A percentile compares a stretch with the other conserved stretches of the same genome.
These are phyloP conservation scores for Lophotriccus pileatus DNA, from an alignment of 2,797 vertebrate genomes.

Conservation along the genomic window DNA sequence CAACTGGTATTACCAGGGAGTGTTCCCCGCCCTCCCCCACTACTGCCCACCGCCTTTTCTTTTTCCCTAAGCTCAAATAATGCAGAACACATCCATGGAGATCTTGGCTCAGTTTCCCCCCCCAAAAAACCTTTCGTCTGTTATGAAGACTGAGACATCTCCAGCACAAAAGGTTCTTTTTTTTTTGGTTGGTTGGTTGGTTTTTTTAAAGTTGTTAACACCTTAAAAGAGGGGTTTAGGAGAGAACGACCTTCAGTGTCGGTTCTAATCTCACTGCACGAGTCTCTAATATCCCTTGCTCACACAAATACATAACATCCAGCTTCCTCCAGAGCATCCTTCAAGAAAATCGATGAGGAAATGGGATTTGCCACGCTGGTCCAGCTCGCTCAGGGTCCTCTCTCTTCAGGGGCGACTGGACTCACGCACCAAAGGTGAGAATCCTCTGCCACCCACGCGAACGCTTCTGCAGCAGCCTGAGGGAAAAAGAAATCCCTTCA, in stretches of 20 bases:
- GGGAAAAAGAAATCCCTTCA: not conserved
- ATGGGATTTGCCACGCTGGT: not conserved
- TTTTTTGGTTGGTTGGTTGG: not conserved
- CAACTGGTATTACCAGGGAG: not conserved
- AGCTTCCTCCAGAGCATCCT: not conserved
- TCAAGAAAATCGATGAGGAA: slow-evolving; percentile 3
- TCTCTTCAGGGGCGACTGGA: not conserved
- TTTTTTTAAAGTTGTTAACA: not conserved
- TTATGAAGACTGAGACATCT: not conserved
- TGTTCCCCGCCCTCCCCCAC: accelerated
- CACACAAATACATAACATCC: not conserved
- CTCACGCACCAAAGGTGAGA: not conserved
- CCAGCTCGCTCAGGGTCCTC: not conserved
- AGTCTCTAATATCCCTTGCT: slow-evolving; percentile 17
- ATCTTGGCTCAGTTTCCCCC: not conserved
- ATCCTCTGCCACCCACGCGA: not conserved
- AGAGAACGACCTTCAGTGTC: not conserved
- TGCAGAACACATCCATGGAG: not conserved
- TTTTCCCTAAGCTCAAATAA: not conserved
- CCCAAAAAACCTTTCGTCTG: not conserved
- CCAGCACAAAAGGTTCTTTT: not conserved
- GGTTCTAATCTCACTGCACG: not conserved
- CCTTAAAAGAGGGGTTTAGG: not conserved
- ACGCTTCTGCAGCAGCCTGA: not conserved
- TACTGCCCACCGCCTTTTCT: not conserved